Evolutionary conservation across 1,140 invertebrate species (phyloP), one percentile per base, ranked within the genome.

Genomic region (Drosophila equinoxialis): DNA sequence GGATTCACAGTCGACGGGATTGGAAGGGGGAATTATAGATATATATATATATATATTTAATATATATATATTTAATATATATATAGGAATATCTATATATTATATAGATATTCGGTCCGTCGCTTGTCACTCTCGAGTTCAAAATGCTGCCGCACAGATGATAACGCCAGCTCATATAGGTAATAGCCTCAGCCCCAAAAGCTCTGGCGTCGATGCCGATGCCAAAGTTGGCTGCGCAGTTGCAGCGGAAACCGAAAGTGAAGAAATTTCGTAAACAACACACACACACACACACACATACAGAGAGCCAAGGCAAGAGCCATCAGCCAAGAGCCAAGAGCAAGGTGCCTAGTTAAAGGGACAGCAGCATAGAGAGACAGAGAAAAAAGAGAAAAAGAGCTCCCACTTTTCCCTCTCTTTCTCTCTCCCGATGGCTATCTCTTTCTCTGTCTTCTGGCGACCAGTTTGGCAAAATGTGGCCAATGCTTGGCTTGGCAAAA

Each of bases 91-190:
- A 48, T 48, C 6, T 48, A 13, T 48, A 48, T 48, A 48, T 45
- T 10, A 45, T 45, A 45, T 14, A 48, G 45, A 51, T 51, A 51
- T 51, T 23, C 35, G 78, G 80, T 81, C 81, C 82, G 90, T 77
- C 75, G 76, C 76, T 91, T 87, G 76, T 84, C 90, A 82, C 85
- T 84, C 77, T 83, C 83, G 79, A 75, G 72, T 87, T 84, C 41
- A 87, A 91, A 91, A 91, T 91, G 90, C 77, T 91, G 82, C 74
- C 69, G 79, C 71, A 68, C 54, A 72, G 86, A 87, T 91, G 85
- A 81, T 87, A 90, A 78, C 90, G 77, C 71, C 77, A 90, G 74
- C 65, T 91, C 90, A 90, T 91, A 91, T 91, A 91, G 75, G 76
- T 79, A 90, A 77, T 83, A 82, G 66, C 68, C 68, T 8, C 68